Conservation (phyloP, 2,888 invertebrate species). For the Beris morrisii region DNA sequence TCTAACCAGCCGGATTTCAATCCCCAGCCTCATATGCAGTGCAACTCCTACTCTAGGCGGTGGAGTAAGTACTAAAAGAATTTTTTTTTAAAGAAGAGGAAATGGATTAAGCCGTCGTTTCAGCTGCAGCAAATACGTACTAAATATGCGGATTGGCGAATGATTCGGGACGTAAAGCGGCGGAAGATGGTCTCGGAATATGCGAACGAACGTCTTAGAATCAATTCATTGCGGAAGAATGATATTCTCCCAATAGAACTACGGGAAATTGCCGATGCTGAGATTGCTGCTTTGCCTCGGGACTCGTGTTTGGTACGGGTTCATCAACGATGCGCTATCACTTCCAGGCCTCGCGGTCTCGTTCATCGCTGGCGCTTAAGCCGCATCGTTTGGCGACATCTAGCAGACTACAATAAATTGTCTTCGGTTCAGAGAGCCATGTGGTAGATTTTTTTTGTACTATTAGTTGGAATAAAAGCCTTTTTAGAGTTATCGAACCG, state of each 20-base stretch:
- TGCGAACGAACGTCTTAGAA: constrained; percentile 74
- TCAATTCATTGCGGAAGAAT: constrained; percentile 83
- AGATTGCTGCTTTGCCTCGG: constrained; percentile 76
- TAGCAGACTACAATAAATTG: constrained; percentile 92
- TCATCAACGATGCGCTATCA: constrained; percentile 80
- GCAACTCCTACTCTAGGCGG: constrained; percentile 3
- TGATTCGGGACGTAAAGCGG: constrained; percentile 84
- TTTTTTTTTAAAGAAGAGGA: constrained; percentile 25
- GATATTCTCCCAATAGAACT: constrained; percentile 80
- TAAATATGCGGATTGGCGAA: constrained; percentile 81
- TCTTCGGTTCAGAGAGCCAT: constrained; percentile 92
- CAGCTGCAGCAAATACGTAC: constrained; percentile 72
- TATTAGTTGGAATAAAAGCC: too few species aligned
- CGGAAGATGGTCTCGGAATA: constrained; percentile 73
- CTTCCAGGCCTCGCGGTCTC: constrained; percentile 82
- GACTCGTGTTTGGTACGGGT: constrained; percentile 69
- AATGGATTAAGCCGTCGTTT: constrained; percentile 34
- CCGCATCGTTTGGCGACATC: constrained; percentile 84
- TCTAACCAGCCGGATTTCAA: constrained; percentile 1
- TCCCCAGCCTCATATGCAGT: background rate
- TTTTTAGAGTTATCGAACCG: too few species aligned
- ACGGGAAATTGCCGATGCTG: constrained; percentile 74
- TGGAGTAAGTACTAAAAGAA: background rate
- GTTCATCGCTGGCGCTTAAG: constrained; percentile 83
- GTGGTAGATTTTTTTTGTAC: constrained; percentile 63